Percentiles rank a stretch among this genome's conserved stretches.
These are phyloP conservation scores for Octomys mimax DNA, from an alignment of 2,797 vertebrate genomes.

Conservation along the genomic window DNA sequence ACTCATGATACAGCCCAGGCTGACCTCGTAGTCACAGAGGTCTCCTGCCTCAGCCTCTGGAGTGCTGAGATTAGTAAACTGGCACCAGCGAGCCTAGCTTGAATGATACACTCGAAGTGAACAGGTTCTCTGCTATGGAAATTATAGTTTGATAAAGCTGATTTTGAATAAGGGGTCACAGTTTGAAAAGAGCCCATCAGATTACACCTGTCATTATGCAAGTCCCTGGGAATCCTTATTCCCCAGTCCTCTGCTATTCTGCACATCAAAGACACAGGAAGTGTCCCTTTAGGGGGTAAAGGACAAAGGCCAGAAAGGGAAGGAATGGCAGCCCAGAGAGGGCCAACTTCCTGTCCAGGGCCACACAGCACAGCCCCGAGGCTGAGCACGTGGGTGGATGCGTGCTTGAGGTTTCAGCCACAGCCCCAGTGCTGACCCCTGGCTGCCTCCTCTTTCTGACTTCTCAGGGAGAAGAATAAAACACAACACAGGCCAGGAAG, in stretches of 20 bases:
- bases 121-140: background rate
- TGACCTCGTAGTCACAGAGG: background rate
- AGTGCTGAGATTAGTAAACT: background rate
- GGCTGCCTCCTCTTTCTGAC: slow-evolving; percentile 77
- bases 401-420: slow-evolving; percentile 50
- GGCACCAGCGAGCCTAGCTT: background rate
- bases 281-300: background rate
- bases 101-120: background rate
- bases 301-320: background rate
- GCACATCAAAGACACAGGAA: no score
- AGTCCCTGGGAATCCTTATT: background rate
- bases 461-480: slow-evolving; percentile 66
- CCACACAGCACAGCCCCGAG: background rate
- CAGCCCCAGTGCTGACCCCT: slow-evolving; percentile 72
- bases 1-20: background rate
- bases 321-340: slow-evolving; percentile 12
- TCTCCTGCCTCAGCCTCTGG: background rate
- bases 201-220: background rate
- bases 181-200: background rate
- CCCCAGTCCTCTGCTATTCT: background rate
- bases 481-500: slow-evolving; percentile 70
- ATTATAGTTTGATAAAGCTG: background rate
- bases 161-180: background rate
- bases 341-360: background rate
- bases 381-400: background rate